These are phyloP conservation scores for Megaleporinus macrocephalus DNA, from an alignment of 2,113 vertebrate species.

Conservation along the genomic window DNA sequence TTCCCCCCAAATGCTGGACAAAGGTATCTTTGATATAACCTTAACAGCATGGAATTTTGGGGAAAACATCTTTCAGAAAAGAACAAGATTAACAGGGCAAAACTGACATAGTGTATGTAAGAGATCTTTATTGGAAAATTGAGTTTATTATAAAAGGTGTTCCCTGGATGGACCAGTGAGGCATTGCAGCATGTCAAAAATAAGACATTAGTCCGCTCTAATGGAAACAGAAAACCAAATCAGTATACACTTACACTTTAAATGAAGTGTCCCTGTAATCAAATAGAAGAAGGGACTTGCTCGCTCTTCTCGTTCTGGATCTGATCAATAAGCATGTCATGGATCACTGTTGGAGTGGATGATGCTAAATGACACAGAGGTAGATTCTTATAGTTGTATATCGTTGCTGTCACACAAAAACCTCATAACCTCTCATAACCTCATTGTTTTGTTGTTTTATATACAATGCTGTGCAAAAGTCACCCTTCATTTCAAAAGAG, in stretches of 20 bases:
- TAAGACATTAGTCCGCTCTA: constrained; percentile 53
- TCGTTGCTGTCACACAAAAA: not conserved
- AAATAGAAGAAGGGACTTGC: constrained; percentile 50
- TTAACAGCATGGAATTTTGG: not conserved
- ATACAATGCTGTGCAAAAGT: not conserved
- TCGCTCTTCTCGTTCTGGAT: constrained; percentile 24
- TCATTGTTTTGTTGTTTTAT: not conserved
- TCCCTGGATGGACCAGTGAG: constrained; percentile 47
- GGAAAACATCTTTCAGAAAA: not conserved
- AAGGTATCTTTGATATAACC: not conserved
- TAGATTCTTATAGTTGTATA: constrained; percentile 3
- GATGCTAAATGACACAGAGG: not conserved
- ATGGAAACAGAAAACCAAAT: constrained; percentile 61
- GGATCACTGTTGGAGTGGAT: not conserved
- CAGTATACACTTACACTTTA: constrained; percentile 57
- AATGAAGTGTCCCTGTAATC: constrained; percentile 59
- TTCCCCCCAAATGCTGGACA: not conserved
- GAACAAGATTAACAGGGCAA: constrained; percentile 36
- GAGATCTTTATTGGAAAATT: constrained; percentile 56
- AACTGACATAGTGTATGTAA: constrained; percentile 49
- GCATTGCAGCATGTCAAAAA: constrained; percentile 57
- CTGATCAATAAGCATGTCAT: constrained; percentile 50
- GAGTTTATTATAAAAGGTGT: constrained; percentile 48
- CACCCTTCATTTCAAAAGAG: too few relatives aligned
- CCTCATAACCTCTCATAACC: too few relatives aligned